phyloP scores from a whole-genome alignment of 1,140 invertebrate genomes.

The Stegodyphus mimosarum region DNA sequence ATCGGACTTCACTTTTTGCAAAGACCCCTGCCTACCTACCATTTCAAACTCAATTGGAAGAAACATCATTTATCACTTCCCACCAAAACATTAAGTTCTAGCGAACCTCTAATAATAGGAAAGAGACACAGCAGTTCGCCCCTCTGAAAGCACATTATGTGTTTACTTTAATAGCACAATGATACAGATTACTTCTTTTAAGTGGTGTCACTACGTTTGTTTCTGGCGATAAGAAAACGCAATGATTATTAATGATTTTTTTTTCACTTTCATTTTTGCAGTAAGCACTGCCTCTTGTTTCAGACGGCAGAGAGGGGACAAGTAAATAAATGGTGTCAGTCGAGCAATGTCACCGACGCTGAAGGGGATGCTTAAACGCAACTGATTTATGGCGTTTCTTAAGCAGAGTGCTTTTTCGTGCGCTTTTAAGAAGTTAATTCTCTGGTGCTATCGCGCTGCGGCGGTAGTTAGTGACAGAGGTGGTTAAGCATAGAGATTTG shows the following conservation, averaged over 20 bases:
- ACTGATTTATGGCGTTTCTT: constrained; percentile 50
- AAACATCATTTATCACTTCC: constrained; percentile 40
- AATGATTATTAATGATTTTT: constrained; percentile 53
- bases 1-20: not conserved
- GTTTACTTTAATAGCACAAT: constrained; percentile 54
- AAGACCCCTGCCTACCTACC: not conserved
- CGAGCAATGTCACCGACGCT: constrained; percentile 11
- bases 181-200: constrained; percentile 44
- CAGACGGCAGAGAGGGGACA: constrained; percentile 12
- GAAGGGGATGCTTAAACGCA: constrained; percentile 24
- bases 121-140: not conserved
- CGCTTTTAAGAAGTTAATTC: constrained; percentile 53
- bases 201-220: constrained; percentile 22
- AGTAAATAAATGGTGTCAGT: constrained; percentile 14
- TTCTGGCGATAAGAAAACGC: constrained; percentile 15
- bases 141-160: constrained; percentile 26
- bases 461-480: constrained; percentile 16
- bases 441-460: not conserved
- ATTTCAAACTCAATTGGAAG: constrained; percentile 8
- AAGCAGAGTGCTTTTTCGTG: constrained; percentile 42
- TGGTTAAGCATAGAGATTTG: constrained; percentile 21
- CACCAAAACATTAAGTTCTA: constrained; percentile 16
- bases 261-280: not conserved
- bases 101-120: constrained; percentile 19
- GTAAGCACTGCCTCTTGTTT: constrained; percentile 40